A percentile compares a stretch with the other conserved stretches of the same genome.
Evolutionary conservation across 1,140 invertebrate genomes (phyloP).

Genomic region (Heliconius himera): DNA sequence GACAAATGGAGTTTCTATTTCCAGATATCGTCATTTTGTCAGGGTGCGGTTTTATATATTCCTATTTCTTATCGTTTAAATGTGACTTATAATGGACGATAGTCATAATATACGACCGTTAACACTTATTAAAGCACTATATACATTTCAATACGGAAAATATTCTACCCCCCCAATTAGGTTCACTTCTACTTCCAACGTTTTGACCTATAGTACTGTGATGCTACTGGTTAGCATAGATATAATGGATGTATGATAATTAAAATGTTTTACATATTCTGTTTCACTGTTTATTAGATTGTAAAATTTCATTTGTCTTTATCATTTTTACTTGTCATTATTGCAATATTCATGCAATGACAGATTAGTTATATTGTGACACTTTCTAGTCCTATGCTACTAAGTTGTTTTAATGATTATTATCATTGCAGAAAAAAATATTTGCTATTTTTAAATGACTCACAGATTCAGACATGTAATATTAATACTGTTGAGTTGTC

Average conservation of each 20-base stretch:
- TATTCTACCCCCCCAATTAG: constrained; percentile 26
- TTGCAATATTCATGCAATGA: constrained; percentile 1
- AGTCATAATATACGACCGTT: not conserved
- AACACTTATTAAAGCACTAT: not conserved
- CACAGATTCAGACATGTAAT: no score
- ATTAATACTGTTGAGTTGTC: no score
- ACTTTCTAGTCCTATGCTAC: not conserved
- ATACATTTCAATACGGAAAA: constrained; percentile 23
- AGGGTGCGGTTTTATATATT: constrained; percentile 71
- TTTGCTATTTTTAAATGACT: no score
- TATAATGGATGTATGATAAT: constrained; percentile 3
- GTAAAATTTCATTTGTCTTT: constrained; percentile 11
- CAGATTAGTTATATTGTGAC: not conserved
- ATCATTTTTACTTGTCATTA: constrained; percentile 6
- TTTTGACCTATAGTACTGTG: not conserved
- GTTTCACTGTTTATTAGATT: not conserved
- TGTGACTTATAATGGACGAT: not conserved
- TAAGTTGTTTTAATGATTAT: not conserved
- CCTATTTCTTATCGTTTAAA: not conserved
- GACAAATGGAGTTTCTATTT: constrained; percentile 81
- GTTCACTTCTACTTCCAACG: constrained; percentile 10
- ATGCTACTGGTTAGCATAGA: not conserved
- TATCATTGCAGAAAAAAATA: not conserved
- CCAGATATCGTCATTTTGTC: constrained; percentile 77
- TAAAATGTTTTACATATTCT: not conserved